phyloP scores from a whole-genome alignment of 2,113 vertebrate species.

The Pica pica region DNA sequence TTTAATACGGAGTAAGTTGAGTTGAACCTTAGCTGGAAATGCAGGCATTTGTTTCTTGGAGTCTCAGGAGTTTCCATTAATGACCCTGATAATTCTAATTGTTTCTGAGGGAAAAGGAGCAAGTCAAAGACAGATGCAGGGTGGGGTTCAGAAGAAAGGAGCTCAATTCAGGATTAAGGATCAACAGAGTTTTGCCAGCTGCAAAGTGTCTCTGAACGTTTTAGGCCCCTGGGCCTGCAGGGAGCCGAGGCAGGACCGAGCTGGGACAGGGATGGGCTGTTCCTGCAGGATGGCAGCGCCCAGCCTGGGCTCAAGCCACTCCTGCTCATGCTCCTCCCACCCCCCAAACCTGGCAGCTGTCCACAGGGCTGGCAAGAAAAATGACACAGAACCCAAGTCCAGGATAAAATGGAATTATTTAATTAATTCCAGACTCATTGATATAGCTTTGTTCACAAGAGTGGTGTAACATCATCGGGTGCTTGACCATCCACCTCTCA shows the following conservation, averaged over 20 bases:
- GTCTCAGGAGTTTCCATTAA: background rate
- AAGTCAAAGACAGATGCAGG: background rate
- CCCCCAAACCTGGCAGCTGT: no score
- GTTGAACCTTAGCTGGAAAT: background rate
- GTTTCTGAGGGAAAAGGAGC: background rate
- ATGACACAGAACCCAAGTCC: no score
- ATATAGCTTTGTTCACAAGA: no score
- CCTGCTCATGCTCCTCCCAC: background rate
- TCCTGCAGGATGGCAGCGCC: background rate
- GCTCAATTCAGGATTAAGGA: background rate
- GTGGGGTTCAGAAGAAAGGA: background rate
- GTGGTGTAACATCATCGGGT: no score
- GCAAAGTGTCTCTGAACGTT: background rate
- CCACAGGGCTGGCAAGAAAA: no score
- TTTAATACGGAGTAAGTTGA: background rate
- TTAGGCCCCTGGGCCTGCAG: background rate
- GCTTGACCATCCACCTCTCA: no score
- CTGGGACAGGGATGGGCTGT: rapidly evolving
- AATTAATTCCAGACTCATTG: no score
- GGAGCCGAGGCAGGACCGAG: no score
- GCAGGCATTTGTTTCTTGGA: background rate
- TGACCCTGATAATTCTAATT: background rate
- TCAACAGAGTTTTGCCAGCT: background rate
- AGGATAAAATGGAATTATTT: no score
- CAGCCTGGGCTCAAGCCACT: background rate